A percentile compares a stretch with the other conserved stretches of the same genome.
Evolutionary conservation across 2,888 invertebrate genomes (phyloP).

Genomic region (Pollenia griseotomentosa): DNA sequence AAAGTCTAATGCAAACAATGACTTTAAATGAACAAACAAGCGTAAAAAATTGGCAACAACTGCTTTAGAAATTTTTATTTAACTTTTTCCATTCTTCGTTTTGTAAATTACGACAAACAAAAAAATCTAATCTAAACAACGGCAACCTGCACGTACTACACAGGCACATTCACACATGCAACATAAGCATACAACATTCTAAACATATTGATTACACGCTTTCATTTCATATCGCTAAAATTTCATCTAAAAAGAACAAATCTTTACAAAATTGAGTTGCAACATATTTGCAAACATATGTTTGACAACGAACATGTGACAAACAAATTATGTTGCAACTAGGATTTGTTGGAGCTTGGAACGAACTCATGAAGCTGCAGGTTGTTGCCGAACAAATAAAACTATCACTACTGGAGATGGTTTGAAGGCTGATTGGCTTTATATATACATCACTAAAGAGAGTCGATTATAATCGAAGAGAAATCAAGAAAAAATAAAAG

Average conservation of each 20-base stretch:
- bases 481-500: neutral
- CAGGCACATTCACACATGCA: neutral
- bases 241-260: neutral
- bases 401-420: neutral
- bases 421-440: neutral
- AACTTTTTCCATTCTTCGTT: neutral
- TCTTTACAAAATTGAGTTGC: neutral
- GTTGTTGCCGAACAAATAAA: neutral
- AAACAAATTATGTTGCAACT: neutral
- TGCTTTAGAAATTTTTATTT: conserved; percentile 35
- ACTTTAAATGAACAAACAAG: conserved; percentile 52
- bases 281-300: neutral
- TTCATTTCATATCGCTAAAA: conserved; percentile 8
- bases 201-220: conserved; percentile 29
- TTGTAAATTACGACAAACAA: neutral
- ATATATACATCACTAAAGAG: conserved; percentile 23
- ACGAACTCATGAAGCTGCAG: neutral
- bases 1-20: conserved; percentile 49
- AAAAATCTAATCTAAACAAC: conserved; percentile 14
- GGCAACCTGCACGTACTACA: neutral
- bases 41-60: conserved; percentile 55
- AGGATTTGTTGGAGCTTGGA: neutral
- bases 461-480: neutral
- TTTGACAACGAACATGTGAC: neutral
- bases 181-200: neutral